Base-by-base conservation (phyloP, 2,113 vertebrate species). In the Phocoena phocoena region DNA sequence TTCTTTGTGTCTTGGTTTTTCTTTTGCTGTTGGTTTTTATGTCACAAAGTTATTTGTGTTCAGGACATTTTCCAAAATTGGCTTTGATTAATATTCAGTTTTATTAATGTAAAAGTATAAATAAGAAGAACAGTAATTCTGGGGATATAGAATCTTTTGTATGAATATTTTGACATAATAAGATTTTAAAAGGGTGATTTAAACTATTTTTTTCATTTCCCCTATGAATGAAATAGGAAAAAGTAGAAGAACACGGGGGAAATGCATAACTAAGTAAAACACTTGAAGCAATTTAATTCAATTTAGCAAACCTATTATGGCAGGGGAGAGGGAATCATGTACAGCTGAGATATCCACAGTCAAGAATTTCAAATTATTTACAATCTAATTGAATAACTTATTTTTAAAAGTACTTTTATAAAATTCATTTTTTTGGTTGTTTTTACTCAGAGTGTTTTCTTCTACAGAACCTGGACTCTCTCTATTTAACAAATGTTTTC, bases 21-120 rank as follows among this genome's bases (percentile, higher is more conserved):
- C 70, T 91, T 97, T 97, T 93, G 47, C 96, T 97, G 85, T 67
- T 96, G 63, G 55, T 87, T 94, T 95, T 77, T 93, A 83, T 87
- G 83, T 90, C 80, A 91, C 60, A 60, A 65, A 92, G 88, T 82
- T 97, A 41, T 96, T 80, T 93, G 62, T 93, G 18, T 90, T 95
- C 73, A 93, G 70, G 62, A 62, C 38, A 60, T 88, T 96, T 90
- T 97, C 74, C 74, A 95, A 95, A 60, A 55, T 38, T 47, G 63
- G 70, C 79, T 97, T 96, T 97, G 90, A 97, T 71, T 93, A 90
- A 88, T 62, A 44, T 44, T 44, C 62, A 90, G 36, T 70, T 92
- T 70, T 84, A 67, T 70, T 71, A 93, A 26, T 74, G 6, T 53
- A 87, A 97, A 95, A 88, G 36, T 65, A 62, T 89, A 93, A 91